phyloP scores from a whole-genome alignment of 2,113 vertebrate genomes.

The Lepidothrix coronata region DNA sequence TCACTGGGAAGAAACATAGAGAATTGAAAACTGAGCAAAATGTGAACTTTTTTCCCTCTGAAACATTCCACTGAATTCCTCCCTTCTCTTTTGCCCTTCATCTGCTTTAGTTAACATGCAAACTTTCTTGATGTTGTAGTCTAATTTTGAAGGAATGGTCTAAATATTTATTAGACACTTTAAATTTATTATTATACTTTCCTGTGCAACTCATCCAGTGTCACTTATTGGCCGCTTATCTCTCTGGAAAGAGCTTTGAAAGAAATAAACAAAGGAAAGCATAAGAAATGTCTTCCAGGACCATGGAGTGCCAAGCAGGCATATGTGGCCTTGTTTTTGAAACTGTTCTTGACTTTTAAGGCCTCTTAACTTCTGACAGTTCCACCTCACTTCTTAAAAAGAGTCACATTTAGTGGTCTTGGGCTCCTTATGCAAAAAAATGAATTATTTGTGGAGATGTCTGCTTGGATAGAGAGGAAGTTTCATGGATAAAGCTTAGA shows the following conservation, averaged over 20 bases:
- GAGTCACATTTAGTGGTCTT: not conserved
- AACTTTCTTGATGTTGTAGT: not conserved
- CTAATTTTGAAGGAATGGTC: not conserved
- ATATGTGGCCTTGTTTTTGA: not conserved
- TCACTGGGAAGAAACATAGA: not conserved
- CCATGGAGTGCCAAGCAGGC: not conserved
- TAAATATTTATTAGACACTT: not conserved
- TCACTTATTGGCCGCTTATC: not conserved
- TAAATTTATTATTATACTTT: not conserved
- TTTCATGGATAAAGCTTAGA: not conserved
- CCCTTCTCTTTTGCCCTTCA: not conserved
- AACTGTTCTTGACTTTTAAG: not conserved
- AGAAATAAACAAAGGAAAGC: not conserved
- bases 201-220: not conserved
- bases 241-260: not conserved
- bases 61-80: not conserved
- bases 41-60: not conserved
- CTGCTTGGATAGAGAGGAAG: not conserved
- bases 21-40: not conserved
- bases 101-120: not conserved
- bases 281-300: not conserved
- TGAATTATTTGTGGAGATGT: fast-evolving
- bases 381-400: not conserved
- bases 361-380: not conserved
- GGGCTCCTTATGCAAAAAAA: not conserved